Evolutionary conservation across 2,888 invertebrate genomes (phyloP), one percentile per base, ranked within the genome.

Genomic region (Drosophila mercatorum): DNA sequence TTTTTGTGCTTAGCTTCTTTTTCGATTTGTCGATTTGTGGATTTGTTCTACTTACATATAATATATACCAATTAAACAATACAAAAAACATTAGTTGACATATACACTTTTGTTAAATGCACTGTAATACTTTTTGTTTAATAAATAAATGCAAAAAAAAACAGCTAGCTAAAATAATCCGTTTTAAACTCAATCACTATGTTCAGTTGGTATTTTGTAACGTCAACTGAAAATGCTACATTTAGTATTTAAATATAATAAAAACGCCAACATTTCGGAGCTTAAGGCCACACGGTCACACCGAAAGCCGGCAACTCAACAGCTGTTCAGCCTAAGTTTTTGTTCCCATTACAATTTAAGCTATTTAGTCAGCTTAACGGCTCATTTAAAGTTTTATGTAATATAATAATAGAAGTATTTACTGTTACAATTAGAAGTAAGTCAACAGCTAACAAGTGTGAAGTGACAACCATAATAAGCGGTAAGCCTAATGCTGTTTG

Each of bases 121-220:
- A 83, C 83, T 75, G 78, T 75, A 86, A 64, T 36, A 66, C 31
- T 55, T 79, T 86, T 69, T 65, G 72, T 80, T 86, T 56, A 83
- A 66, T 80, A 77, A 83, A 86, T 86, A 83, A 86, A 80, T 80
- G 49, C 69, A 46, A 46, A 17, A 17, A 17, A 17, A 81, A 69
- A 60, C 70, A 78, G 72, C 72, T 86, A 86, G 79, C 74, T 40
- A n/a, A 40, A 53, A 14, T 40, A 40, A 36, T 2, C 3, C 0
- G 8, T 26, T 52, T 38, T 40, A n/a, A 14, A 40, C 3, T 52
- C 12, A 36, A 0, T 2, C 0, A 17, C 43, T 41, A 31, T 12
- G 2, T 10, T 2, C 5, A 31, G 14, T 5, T n/a, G 28, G 28
- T 14, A 55, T 31, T 38, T 62, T 38, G 2, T 38, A 38, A 28